Evolutionary conservation across 2,113 vertebrate genomes (phyloP), one percentile per base, ranked within the genome.

Genomic region (Ursus arctos): DNA sequence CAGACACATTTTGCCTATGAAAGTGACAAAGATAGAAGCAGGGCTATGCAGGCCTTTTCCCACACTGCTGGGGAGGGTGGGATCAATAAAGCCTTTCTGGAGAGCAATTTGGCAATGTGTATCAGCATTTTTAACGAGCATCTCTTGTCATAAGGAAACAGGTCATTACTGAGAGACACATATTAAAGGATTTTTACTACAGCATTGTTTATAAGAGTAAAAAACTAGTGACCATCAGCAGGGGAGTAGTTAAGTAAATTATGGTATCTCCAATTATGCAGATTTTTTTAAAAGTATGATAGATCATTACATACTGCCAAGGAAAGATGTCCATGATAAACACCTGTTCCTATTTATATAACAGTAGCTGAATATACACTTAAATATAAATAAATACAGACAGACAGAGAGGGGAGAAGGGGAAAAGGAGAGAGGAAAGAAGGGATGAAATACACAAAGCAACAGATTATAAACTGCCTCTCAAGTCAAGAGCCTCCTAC

Each of bases 301-400:
- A 91, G 80, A 82, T 72, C 79, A 90, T 77, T 81, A 81, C 33
- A 89, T 8, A 63, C 22, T 92, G 79, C 72, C 79, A 86, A 98
- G 28, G 61, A 95, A 85, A 96, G 31, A 85, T 43, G 72, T 88
- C 51, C 83, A 81, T 28, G 55, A 94, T 77, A 93, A 93, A 95
- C 71, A 94, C 36, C 77, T 85, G 91, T 15, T 95, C 65, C 51
- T 86, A 40, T 92, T 80, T 85, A 94, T 57, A 51, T 65, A 36
- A 15, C 53, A 72, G 65, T 76, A 76, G 91, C 49, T 67, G 76
- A 89, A 83, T n/a, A 84, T 28, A 89, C 7, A 63, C 36, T 80
- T 82, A 88, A 91, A 77, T 74, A 85, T 43, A 40, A 9, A 76
- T 59, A 40, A 9, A 59, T 43, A 61, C 11, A 61, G 11, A 88